phyloP scores from a whole-genome alignment of 2,888 invertebrate species.

The Cabera pusaria region DNA sequence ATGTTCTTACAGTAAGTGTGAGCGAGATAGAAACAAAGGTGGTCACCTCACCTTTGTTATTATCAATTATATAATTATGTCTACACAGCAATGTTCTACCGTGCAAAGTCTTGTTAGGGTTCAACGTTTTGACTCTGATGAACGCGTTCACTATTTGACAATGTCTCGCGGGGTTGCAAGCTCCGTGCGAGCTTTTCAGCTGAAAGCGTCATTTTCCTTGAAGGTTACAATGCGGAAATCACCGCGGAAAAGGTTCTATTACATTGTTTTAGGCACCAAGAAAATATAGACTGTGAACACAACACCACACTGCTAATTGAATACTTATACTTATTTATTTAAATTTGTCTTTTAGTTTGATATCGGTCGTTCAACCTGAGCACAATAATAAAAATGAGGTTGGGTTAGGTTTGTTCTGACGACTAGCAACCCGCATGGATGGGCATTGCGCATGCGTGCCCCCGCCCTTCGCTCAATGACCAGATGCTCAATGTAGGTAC shows the following conservation, averaged over 20 bases:
- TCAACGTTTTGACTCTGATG: no score
- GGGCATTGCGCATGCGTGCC: slow-evolving; percentile 63
- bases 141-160: slow-evolving; percentile 21
- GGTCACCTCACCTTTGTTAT: no score
- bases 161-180: slow-evolving; percentile 29
- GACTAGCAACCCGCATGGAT: slow-evolving; percentile 44
- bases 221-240: no score
- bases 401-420: slow-evolving; percentile 26
- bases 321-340: no score
- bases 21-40: no score
- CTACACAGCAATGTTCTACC: no score
- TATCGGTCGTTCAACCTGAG: not conserved
- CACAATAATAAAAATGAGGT: slow-evolving; percentile 14
- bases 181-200: slow-evolving; percentile 13
- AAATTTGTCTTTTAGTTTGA: no score
- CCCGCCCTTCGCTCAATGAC: slow-evolving; percentile 71
- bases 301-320: no score
- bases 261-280: not conserved
- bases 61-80: no score
- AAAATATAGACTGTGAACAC: no score
- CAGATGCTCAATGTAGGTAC: slow-evolving; percentile 49
- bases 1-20: no score
- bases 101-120: no score
- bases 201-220: slow-evolving; percentile 8
- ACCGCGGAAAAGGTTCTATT: not conserved